Evolutionary conservation across 1,140 invertebrate genomes (phyloP), one percentile per base, ranked within the genome.

Genomic region (Paraescarpia echinospica): DNA sequence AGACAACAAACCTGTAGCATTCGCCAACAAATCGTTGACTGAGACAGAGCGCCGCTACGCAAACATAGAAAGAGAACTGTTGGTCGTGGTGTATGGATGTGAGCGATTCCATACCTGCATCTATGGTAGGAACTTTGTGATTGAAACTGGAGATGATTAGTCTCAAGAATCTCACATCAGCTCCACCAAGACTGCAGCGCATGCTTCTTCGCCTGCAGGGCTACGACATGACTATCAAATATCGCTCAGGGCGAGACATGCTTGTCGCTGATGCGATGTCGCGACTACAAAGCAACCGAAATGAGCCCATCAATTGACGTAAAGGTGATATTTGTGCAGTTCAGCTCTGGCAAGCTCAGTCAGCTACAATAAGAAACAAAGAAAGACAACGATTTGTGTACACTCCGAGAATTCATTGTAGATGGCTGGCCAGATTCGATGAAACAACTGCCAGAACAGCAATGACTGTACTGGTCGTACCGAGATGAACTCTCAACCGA

Each of bases 201-300:
- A n/a, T n/a, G n/a, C n/a, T n/a, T n/a, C n/a, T n/a, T n/a, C n/a
- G n/a, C n/a, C n/a, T n/a, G n/a, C 95, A 96, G 92, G 91, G 94
- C 93, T 97, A 96, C 94, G 94, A 96, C 93, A 94, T 96, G 35
- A 93, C 94, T 35, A 93, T 97, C 0, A 89, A 92, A 34, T 97
- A 96, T 93, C 93, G 94, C 31, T 51, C 95, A 89, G 94, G 94
- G 1, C 94, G 94, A 95, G 96, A 91, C 96, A 96, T 94, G 95
- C 95, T 33, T 94, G 96, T 93, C 95, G 96, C 93, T 92, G 96
- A 94, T 94, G 91, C 91, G 91, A 91, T 93, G 91, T 95, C 94
- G 35, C 31, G 89, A 34, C 33, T 92, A 35, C 91, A 14, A 51
- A 92, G 90, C 6, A 90, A 90, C 18, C 90, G n/a, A 90, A 9